Evolutionary conservation across 2,797 vertebrate genomes (phyloP), one percentile per base, ranked within the genome.

Genomic region (Bryconaethiops microstoma): DNA sequence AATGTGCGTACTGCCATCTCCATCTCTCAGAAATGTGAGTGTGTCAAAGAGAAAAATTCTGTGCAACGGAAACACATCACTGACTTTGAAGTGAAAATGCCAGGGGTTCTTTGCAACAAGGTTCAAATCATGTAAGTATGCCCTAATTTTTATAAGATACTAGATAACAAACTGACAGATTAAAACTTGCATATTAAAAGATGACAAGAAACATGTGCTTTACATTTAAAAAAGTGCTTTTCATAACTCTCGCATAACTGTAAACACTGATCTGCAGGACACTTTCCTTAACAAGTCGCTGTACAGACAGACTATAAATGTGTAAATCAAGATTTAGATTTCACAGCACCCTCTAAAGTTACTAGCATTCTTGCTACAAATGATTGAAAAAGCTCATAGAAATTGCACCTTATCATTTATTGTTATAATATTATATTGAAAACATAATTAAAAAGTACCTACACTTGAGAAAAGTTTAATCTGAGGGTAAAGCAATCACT

Each of bases 71-170:
- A 70, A 77, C 17, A n/a, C 25, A 70, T 88, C 50, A 73, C 2
- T n/a, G 39, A 85, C 65, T 79, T 83, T 69, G 70, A 13, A 5
- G 72, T 88, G 35, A 83, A 54, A 60, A 9, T 21, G 9, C 54
- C 75, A 69, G 16, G 71, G 21, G 25, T 77, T n/a, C 13, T 84
- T 17, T 90, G 89, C 83, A 79, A 76, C 21, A 77, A 81, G 62
- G 60, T 72, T 35, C 82, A 87, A 76, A 88, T 90, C 23, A 85
- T 85, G 88, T 90, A 65, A 88, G 88, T 89, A 62, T 6, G 9
- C 7, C 7, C 7, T 23, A 39, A 5, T 67, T 13, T 42, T 55
- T 7, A 68, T 42, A 45, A 65, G 2, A 67, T 45, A 21, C 9
- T 52, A 67, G 1, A 21, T 14, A 9, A n/a, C 42, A 5, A 8